Base-by-base conservation (phyloP, 2,113 vertebrate genomes). In the Eonycteris spelaea region DNA sequence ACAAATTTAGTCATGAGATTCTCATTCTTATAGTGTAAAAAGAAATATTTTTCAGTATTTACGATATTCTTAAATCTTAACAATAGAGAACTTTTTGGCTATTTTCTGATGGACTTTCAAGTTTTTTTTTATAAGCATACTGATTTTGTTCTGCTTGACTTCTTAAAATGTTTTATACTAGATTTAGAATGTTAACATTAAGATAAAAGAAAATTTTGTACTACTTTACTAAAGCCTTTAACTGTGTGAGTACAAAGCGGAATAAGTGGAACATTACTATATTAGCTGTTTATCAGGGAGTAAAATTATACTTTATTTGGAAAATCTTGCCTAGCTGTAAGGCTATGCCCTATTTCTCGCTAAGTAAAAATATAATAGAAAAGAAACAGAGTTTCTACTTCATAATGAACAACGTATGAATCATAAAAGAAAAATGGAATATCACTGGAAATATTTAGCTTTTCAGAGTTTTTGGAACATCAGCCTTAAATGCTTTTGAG, bases 381-480 rank as follows among this genome's bases (percentile, higher is more conserved):
- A 80, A 80, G 79, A 97, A 86, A 55, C 61, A 68, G 48, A 92
- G 12, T 92, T 96, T 38, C 55, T 85, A n/a, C 48, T 95, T 96
- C 35, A 59, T 86, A 63, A 43, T 83, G 51, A 90, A 35, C 90
- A 63, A 38, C 43, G 16, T 90, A 30, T 96, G 91, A 95, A 65
- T 96, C 68, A 86, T 94, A 70, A 74, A 86, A 88, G 71, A 78
- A 94, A 48, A 95, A 92, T 51, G 48, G 43, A 55, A 77, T n/a
- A 35, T 91, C 48, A 78, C 73, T 96, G 63, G 93, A 84, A 94
- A 88, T 79, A 93, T 53, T 95, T 82, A 88, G 48, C 63, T 97
- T 93, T 94, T 78, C 71, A 71, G 7, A 94, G 43, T 53, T 91
- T 94, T 94, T 91, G 33, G 73, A 94, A 78, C 12, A 7, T 88